Percentiles rank a stretch among this genome's conserved stretches.
Conservation (phyloP, 2,797 vertebrate genomes). For the Rhincodon typus region DNA sequence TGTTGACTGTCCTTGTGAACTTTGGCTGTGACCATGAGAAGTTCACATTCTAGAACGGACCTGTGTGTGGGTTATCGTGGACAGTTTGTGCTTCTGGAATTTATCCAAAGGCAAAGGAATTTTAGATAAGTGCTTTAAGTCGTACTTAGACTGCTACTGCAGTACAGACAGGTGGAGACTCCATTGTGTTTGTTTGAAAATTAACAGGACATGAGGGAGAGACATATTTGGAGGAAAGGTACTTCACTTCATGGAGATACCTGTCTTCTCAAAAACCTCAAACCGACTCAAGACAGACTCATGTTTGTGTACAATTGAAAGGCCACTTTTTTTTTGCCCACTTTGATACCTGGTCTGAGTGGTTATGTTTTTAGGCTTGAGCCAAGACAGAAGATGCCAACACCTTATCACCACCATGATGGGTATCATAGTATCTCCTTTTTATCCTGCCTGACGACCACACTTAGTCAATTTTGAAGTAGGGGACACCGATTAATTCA, state of each 20-base stretch:
- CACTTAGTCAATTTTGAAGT: not conserved
- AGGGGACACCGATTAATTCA: not conserved
- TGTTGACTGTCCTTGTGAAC: not conserved
- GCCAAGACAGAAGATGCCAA: not conserved
- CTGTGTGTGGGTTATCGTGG: not conserved
- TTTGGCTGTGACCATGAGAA: not conserved
- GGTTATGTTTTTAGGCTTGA: not conserved
- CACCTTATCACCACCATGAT: not conserved
- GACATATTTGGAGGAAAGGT: not conserved
- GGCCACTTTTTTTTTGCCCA: not conserved
- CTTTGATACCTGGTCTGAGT: not conserved
- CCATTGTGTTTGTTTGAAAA: not conserved
- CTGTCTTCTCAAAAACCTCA: not conserved
- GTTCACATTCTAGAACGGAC: not conserved
- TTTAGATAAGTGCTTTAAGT: not conserved
- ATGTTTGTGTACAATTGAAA: not conserved
- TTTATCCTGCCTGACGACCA: not conserved
- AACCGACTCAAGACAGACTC: not conserved
- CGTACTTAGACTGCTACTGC: not conserved
- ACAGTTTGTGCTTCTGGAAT: conserved; percentile 2
- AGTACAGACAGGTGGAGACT: not conserved
- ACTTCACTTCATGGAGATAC: not conserved
- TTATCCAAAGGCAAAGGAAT: not conserved
- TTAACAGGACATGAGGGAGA: not conserved
- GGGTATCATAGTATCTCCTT: not conserved